Evolutionary conservation across 2,888 invertebrate genomes (phyloP), one percentile per base, ranked within the genome.

Genomic region (Conops quadrifasciatus): DNA sequence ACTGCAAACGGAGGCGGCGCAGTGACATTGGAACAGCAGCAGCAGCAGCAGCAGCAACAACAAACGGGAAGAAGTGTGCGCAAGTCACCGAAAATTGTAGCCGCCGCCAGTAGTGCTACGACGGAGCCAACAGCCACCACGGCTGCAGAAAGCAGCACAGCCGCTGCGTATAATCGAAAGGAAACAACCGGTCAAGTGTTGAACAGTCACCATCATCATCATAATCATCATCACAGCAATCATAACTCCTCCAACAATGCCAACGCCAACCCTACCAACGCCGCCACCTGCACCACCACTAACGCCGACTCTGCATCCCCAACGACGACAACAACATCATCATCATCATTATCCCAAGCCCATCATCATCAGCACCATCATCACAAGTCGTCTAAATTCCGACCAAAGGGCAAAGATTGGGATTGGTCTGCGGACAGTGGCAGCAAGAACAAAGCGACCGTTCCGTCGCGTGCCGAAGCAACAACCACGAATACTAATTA

Each of bases 391-490:
- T 86, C 86, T 13, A 91, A 91, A 82, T 91, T 91, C 85, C 88
- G 90, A 74, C 91, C 91, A 4, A 92, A 92, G 80, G 91, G 91
- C 72, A 92, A 92, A 82, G 91, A 91, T 79, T 92, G 91, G 91
- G 90, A 91, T 81, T 91, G 91, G 91, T 84, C 86, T 9, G 75
- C 82, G 76, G 86, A 85, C 71, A 84, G 83, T 71, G 78, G 77
- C 64, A 80, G 79, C 73, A 82, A 81, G 16, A 76, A 76, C 71
- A 71, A 66, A 43, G 76, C 75, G 70, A 76, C 71, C 30, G 51
- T 49, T 21, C 28, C 47, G 11, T 24, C 49, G 11, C n/a, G 43
- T 19, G 13, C 70, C 30, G 70, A 71, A 59, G 53, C 62, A 43
- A 59, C 70, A 13, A 62, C 69, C 30, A 51, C 70, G 66, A 66